These are phyloP conservation scores for Macrotrachela quadricornifera DNA, from an alignment of 1,140 invertebrate species.

Conservation along the genomic window DNA sequence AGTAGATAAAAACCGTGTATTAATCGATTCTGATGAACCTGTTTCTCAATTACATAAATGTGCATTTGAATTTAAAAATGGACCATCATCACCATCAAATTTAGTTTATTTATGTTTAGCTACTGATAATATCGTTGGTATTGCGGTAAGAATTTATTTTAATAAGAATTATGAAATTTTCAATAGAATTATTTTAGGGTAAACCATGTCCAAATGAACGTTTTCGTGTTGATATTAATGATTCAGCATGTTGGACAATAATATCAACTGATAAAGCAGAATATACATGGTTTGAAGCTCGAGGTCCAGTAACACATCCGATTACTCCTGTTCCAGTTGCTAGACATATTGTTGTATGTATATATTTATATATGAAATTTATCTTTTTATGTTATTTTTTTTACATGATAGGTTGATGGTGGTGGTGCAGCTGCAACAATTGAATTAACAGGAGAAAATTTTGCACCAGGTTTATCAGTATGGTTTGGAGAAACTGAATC, in stretches of 20 bases:
- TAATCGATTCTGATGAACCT: conserved; percentile 89
- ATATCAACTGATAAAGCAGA: conserved; percentile 98
- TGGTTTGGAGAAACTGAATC: conserved; percentile 98
- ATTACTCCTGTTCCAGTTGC: conserved; percentile 90
- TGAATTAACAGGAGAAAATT: conserved; percentile 89
- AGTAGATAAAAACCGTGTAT: conserved; percentile 87
- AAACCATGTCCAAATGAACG: conserved; percentile 90
- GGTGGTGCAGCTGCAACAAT: conserved; percentile 92
- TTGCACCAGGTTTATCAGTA: conserved; percentile 73
- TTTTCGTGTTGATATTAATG: conserved; percentile 98
- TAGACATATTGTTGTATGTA: conserved; percentile 55
- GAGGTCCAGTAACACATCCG: conserved; percentile 81
- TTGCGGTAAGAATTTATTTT: conserved; percentile 42
- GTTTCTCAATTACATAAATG: conserved; percentile 96
- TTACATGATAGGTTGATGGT: conserved; percentile 50
- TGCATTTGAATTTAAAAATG: conserved; percentile 97
- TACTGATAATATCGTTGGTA: conserved; percentile 95
- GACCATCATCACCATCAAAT: conserved; percentile 37
- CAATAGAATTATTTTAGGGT: conserved; percentile 30
- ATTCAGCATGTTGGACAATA: conserved; percentile 98
- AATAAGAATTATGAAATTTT: neutral
- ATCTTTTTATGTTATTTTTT: conserved; percentile 11
- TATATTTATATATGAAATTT: neutral
- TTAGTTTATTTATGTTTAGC: conserved; percentile 93
- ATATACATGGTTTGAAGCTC: conserved; percentile 95